phyloP scores from a whole-genome alignment of 2,797 vertebrate genomes.

The Natrix natrix region DNA sequence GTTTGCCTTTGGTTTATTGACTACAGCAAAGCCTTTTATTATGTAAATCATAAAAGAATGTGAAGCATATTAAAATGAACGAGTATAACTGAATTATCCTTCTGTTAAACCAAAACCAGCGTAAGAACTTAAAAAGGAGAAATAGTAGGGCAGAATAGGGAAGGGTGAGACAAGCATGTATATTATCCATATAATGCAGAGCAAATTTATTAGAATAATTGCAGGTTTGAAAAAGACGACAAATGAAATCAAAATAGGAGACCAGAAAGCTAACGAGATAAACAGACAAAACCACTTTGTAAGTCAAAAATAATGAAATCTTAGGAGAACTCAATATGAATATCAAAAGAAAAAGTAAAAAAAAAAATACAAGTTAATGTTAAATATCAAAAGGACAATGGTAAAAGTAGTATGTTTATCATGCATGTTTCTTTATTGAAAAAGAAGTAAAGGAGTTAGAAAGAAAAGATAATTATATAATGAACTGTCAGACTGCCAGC shows the following conservation, averaged over 20 bases:
- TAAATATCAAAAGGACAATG: background rate
- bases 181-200: background rate
- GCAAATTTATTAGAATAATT: background rate
- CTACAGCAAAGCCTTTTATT: background rate
- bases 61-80: background rate
- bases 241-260: background rate
- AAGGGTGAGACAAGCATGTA: background rate
- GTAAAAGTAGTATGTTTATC: background rate
- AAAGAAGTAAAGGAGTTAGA: background rate
- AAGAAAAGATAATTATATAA: background rate
- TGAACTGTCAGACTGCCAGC: constrained; percentile 43
- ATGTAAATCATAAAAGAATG: background rate
- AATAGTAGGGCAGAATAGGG: background rate
- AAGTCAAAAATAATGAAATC: background rate
- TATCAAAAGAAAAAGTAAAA: background rate
- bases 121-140: background rate
- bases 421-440: background rate
- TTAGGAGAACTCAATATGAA: background rate
- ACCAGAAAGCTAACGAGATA: background rate
- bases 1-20: background rate
- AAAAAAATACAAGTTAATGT: background rate
- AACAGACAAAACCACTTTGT: background rate
- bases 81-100: background rate
- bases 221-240: background rate
- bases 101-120: background rate